These are phyloP conservation scores for Parapristionchus giblindavisi DNA, from an alignment of 2,888 invertebrate genomes.

Conservation along the genomic window DNA sequence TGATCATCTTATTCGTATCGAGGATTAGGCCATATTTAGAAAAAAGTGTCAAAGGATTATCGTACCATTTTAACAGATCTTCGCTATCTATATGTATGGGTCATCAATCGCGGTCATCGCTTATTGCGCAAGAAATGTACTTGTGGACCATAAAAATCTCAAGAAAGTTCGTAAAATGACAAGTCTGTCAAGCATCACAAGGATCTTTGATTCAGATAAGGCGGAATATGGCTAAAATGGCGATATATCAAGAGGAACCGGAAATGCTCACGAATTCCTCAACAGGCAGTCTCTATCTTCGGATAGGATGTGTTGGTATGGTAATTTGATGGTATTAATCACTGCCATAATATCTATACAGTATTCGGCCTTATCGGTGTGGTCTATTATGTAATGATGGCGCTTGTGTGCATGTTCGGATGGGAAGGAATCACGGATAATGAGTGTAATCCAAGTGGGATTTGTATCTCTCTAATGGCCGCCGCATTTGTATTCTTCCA, in stretches of 20 bases:
- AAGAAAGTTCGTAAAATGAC: background rate
- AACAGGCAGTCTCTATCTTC: slow-evolving; percentile 58
- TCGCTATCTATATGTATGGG: slow-evolving; percentile 35
- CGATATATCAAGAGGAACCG: slow-evolving; percentile 26
- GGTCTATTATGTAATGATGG: slow-evolving; percentile 46
- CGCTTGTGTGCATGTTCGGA: slow-evolving; percentile 28
- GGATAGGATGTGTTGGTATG: slow-evolving; percentile 57
- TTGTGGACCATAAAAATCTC: slow-evolving; percentile 26
- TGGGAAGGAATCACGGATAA: slow-evolving; percentile 34
- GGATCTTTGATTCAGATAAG: slow-evolving; percentile 20
- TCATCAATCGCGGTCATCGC: slow-evolving; percentile 42
- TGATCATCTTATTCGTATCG: background rate
- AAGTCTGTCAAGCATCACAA: background rate
- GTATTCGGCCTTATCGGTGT: slow-evolving; percentile 59
- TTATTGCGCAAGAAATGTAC: slow-evolving; percentile 43
- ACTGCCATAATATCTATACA: slow-evolving; percentile 31
- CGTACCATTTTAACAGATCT: slow-evolving; percentile 1
- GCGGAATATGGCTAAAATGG: slow-evolving; percentile 26
- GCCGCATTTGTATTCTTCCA: slow-evolving; percentile 41
- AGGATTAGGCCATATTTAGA: background rate
- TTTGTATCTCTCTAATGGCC: slow-evolving; percentile 19
- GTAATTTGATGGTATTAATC: background rate
- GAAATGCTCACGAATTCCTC: slow-evolving; percentile 54
- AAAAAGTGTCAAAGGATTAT: background rate
- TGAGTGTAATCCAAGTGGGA: slow-evolving; percentile 30